Base-by-base conservation (phyloP, 2,888 invertebrate species). In the Apodemia hepburni region DNA sequence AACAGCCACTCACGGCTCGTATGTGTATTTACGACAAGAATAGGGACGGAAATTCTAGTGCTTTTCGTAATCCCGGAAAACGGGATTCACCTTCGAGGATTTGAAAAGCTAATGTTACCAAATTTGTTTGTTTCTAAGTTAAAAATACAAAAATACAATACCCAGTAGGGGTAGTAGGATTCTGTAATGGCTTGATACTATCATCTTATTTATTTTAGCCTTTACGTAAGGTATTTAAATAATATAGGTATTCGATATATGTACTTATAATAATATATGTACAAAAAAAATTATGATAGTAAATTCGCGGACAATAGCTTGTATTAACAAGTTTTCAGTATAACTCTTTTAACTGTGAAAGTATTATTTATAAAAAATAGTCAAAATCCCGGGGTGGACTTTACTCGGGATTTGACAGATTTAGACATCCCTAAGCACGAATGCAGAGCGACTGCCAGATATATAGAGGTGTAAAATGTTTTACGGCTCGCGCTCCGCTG, bases 381-480 rank as follows among this genome's bases (percentile, higher is more conserved):
- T 2, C 3, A 12, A 15, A 15, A 42, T 15, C 15, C 42, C 49
- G 49, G 9, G 9, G 18, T 18, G 5, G 9, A 18, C 3, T 49
- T 17, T 8, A 9, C 49, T 2, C 49, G 18, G 17, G 17, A 49
- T 18, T 22, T 18, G 42, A 4, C 15, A 42, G 15, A 5, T 15
- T 42, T 15, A 5, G 4, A 5, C 42, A 15, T 42, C 42, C 5
- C 42, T 42, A 38, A 45, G 7, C 49, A 8, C 49, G 6, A 17
- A n/a, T 17, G 49, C 18, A 18, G 18, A 49, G 49, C 18, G 18
- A 49, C 8, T 49, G 49, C 49, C 18, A 49, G 49, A 49, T 49
- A 49, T 49, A 49, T 49, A 49, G 49, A 49, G 49, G 49, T 49
- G 49, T 49, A 49, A 49, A 49, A 49, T 49, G 49, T 49, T 49